Evolutionary conservation across 2,888 invertebrate genomes (phyloP), one percentile per base, ranked within the genome.

Genomic region (Erebia aethiops): DNA sequence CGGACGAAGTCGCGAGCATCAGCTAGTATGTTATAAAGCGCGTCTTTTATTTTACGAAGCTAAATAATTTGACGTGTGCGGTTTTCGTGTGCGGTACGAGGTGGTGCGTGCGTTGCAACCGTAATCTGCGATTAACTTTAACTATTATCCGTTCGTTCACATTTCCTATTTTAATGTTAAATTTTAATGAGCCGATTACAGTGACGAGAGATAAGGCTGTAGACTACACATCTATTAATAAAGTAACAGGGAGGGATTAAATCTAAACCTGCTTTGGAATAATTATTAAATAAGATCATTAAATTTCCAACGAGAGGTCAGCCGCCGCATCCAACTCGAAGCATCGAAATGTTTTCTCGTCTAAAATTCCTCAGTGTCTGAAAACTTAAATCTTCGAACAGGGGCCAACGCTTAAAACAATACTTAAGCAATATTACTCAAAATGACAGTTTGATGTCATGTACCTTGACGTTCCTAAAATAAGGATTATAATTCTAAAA

Each of bases 121-220:
- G 14, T 77, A 76, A 69, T 77, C 70, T 76, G 60, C 69, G 73
- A 54, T 54, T 2, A 54, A 10, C 10, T 54, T 54, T 3, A 54
- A 54, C 9, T 18, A 3, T 16, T 10, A 9, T 16, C 54, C 16
- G 54, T 54, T 54, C 77, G 69, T 78, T 80, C 77, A 81, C 80
- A 79, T 81, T 85, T 83, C 78, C 83, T 84, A 82, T 85, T 84
- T 87, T 85, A 83, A 87, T 83, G 87, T 83, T 78, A 79, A 82
- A 81, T 84, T 89, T 91, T 90, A 91, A 91, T 87, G 91, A 88
- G 78, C 83, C 87, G 87, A 89, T 83, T 81, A 81, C 83, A 81
- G 84, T 82, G 85, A 83, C 83, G 84, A 81, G 76, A 80, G 85
- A 84, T 86, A 82, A 81, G 78, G 46, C 26, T 51, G 61, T 21